Evolutionary conservation across 1,140 invertebrate species (phyloP).

Genomic region (Eciton burchellii): DNA sequence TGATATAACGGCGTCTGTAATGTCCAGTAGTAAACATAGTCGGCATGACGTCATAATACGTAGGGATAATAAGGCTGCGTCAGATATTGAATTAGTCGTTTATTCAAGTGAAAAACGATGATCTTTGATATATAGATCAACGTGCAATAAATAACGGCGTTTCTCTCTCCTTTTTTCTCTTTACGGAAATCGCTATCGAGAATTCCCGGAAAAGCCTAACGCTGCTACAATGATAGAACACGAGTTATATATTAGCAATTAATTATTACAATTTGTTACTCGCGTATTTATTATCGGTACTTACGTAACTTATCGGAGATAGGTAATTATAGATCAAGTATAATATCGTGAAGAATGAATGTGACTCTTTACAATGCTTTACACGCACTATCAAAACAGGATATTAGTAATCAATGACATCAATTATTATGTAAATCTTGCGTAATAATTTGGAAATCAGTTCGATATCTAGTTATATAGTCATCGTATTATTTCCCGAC

Average conservation of each 20-base stretch:
- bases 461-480: not conserved
- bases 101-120: slow-evolving; percentile 12
- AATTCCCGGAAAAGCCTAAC: not conserved
- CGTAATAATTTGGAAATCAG: not conserved
- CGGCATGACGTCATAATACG: slow-evolving; percentile 14
- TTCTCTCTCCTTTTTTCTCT: too few species aligned
- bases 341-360: not conserved
- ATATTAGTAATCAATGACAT: not conserved
- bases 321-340: not conserved
- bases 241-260: not conserved
- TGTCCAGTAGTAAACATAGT: not conserved
- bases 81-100: not conserved
- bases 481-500: not conserved
- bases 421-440: not conserved
- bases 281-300: not conserved
- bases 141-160: slow-evolving; percentile 10
- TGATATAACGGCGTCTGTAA: slow-evolving; percentile 5
- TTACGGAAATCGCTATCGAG: too few species aligned
- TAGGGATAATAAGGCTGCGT: slow-evolving; percentile 33
- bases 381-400: too few species aligned
- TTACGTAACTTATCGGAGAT: not conserved
- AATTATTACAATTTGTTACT: not conserved
- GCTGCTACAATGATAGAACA: not conserved
- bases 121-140: slow-evolving; percentile 37
- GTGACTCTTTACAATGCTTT: not conserved